Evolutionary conservation across 2,797 vertebrate species (phyloP).

Genomic region (Hydrolagus colliei): DNA sequence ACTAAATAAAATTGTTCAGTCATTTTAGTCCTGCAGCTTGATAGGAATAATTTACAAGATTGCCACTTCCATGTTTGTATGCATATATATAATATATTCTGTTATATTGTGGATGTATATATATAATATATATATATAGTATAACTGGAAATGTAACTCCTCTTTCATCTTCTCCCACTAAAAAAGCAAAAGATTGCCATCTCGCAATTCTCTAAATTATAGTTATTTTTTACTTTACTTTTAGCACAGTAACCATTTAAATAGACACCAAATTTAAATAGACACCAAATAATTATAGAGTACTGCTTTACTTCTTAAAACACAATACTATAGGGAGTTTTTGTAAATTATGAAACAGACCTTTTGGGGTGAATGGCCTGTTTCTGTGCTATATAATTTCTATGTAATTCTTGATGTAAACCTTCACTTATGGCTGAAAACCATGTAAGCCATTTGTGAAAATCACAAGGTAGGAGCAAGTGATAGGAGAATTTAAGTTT

Average conservation of each 20-base stretch:
- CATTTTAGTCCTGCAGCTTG: background rate
- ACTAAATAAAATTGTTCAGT: background rate
- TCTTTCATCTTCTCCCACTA: background rate
- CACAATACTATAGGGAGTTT: background rate
- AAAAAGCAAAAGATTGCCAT: background rate
- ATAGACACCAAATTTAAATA: too few relatives aligned
- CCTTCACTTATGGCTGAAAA: too few relatives aligned
- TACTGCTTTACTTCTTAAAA: background rate
- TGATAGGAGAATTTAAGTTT: background rate
- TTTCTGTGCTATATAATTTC: too few relatives aligned
- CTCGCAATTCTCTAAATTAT: background rate
- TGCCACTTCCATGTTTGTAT: background rate
- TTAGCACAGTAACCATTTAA: background rate
- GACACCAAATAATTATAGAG: background rate
- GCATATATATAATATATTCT: background rate
- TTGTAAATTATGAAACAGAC: background rate
- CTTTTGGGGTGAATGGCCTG: too few relatives aligned
- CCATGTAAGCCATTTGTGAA: background rate
- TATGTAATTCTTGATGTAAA: background rate
- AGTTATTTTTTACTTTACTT: background rate
- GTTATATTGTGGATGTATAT: background rate
- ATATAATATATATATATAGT: background rate
- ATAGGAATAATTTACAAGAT: constrained; percentile 8
- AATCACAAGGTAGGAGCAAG: background rate
- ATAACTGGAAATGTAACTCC: background rate